A percentile compares a stretch with the other conserved stretches of the same genome.
Conservation (phyloP, 2,797 vertebrate genomes). For the Poecilia picta region DNA sequence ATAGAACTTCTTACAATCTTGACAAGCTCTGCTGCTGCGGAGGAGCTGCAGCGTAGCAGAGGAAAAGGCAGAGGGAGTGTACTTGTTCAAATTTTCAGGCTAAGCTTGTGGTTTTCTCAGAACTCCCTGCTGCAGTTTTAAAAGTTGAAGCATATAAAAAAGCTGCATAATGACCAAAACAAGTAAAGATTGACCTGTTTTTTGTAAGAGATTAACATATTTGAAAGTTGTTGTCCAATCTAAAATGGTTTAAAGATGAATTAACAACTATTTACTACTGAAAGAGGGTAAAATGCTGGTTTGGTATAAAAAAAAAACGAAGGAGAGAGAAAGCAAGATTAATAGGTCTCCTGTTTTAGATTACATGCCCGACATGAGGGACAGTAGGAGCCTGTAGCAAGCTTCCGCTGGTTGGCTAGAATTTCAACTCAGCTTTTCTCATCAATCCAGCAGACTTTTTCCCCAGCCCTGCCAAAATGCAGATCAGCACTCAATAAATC, state of each 20-base stretch:
- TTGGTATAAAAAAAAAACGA: slow-evolving; percentile 31
- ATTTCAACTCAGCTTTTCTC: slow-evolving; percentile 71
- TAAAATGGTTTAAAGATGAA: slow-evolving; percentile 26
- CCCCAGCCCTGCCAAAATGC: slow-evolving; percentile 65
- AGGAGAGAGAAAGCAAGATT: slow-evolving; percentile 3
- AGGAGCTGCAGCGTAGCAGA: too few relatives aligned
- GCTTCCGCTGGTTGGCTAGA: slow-evolving; percentile 57
- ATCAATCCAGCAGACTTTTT: slow-evolving; percentile 76
- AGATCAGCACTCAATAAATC: slow-evolving; percentile 78
- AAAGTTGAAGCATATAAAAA: slow-evolving; percentile 1
- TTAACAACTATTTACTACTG: not conserved
- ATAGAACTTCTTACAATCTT: too few relatives aligned
- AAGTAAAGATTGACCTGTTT: not conserved
- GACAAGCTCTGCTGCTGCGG: too few relatives aligned
- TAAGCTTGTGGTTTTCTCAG: too few relatives aligned
- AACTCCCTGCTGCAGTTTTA: too few relatives aligned
- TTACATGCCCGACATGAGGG: slow-evolving; percentile 50
- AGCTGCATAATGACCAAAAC: not conserved
- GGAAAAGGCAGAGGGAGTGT: too few relatives aligned
- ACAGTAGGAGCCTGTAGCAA: slow-evolving; percentile 49
- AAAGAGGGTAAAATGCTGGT: slow-evolving; percentile 23
- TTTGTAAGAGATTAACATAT: slow-evolving; percentile 16
- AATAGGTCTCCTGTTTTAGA: slow-evolving; percentile 51
- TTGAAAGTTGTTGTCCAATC: slow-evolving; percentile 15
- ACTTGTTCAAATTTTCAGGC: too few relatives aligned